These are phyloP conservation scores for Fukomys damarensis DNA, from an alignment of 2,113 vertebrate genomes.

Conservation along the genomic window DNA sequence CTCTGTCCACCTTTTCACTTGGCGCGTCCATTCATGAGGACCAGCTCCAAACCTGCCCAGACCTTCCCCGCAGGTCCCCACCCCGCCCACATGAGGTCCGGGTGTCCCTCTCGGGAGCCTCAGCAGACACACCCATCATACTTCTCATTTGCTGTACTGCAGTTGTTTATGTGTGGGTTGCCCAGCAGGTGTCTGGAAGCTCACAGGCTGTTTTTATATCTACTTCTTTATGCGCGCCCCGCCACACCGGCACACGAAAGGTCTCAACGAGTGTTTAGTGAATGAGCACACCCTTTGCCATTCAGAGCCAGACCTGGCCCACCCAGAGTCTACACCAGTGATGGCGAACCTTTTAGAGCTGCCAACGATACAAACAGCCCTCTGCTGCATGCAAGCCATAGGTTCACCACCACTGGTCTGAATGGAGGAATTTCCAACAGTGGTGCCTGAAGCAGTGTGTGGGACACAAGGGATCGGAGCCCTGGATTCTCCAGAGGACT, in stretches of 20 bases:
- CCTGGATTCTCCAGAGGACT: neutral
- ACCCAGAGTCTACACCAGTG: neutral
- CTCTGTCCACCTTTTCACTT: neutral
- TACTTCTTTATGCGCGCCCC: neutral
- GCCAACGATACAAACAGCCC: neutral
- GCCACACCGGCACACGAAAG: neutral
- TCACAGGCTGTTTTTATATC: neutral
- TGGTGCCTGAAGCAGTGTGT: accelerated
- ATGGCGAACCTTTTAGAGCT: neutral
- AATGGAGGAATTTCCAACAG: neutral
- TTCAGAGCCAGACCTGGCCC: neutral
- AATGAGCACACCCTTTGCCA: neutral
- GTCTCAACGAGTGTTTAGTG: neutral
- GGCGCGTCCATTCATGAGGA: neutral
- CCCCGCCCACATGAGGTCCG: neutral
- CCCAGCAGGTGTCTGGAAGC: neutral
- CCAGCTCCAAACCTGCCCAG: neutral
- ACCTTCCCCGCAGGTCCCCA: too few relatives aligned
- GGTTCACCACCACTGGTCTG: neutral
- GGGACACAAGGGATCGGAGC: neutral
- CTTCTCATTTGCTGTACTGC: too few relatives aligned
- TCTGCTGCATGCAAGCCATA: neutral
- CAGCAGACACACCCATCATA: neutral
- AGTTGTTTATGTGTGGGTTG: neutral
- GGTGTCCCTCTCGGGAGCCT: neutral